phyloP scores from a whole-genome alignment of 92 coral and sea anemone genomes.

The Porites evermanni region DNA sequence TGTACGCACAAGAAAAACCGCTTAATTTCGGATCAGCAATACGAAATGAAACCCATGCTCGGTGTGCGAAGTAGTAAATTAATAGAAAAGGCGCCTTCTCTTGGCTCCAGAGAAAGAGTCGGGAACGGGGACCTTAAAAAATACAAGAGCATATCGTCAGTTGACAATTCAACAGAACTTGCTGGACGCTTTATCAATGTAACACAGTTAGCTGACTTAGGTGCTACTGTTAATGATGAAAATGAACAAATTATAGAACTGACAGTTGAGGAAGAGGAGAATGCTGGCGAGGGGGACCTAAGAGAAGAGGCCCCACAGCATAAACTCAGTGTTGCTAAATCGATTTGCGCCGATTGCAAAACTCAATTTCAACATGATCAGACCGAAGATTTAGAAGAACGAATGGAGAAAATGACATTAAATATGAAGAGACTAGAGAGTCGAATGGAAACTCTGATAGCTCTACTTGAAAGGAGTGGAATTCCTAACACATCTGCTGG shows the following conservation, averaged over 20 bases:
- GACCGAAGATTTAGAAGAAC: slow-evolving; percentile 57
- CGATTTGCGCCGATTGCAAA: slow-evolving; percentile 53
- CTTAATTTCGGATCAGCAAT: slow-evolving; percentile 10
- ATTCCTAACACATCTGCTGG: neutral
- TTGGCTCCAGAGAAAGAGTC: slow-evolving; percentile 14
- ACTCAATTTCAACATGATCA: slow-evolving; percentile 5
- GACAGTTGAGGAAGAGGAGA: slow-evolving; percentile 27
- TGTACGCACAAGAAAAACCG: slow-evolving; percentile 37
- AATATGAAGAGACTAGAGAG: slow-evolving; percentile 79
- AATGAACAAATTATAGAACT: slow-evolving; percentile 14
- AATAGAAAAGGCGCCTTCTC: slow-evolving; percentile 4
- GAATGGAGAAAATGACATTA: slow-evolving; percentile 73
- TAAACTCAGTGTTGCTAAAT: slow-evolving; percentile 44
- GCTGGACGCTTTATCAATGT: slow-evolving; percentile 63
- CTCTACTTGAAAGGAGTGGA: slow-evolving; percentile 51
- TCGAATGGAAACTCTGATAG: slow-evolving; percentile 78
- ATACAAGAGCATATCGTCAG: slow-evolving; percentile 38
- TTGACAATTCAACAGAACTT: slow-evolving; percentile 33
- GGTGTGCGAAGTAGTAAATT: slow-evolving; percentile 32
- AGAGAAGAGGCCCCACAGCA: slow-evolving; percentile 60
- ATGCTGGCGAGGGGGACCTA: neutral
- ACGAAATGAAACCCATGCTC: slow-evolving; percentile 49
- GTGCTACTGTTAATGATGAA: slow-evolving; percentile 18
- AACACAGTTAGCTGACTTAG: slow-evolving; percentile 34
- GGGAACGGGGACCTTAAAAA: slow-evolving; percentile 44